These are phyloP conservation scores for Tenthredo mesomela DNA, from an alignment of 2,888 invertebrate genomes.

Conservation along the genomic window DNA sequence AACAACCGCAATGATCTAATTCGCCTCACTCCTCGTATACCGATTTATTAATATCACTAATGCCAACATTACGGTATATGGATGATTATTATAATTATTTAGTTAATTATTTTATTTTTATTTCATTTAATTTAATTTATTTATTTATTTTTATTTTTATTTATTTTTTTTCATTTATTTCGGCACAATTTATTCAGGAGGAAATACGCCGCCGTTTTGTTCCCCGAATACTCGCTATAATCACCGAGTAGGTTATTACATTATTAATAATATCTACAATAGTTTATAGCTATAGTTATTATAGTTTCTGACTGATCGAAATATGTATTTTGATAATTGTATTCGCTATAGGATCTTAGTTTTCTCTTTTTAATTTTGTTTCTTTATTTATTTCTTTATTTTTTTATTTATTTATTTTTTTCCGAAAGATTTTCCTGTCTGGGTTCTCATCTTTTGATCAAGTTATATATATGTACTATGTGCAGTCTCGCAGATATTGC, in stretches of 20 bases:
- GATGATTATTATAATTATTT: constrained; percentile 6
- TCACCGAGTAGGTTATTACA: constrained; percentile 10
- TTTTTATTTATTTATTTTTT: background rate
- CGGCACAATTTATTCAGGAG: constrained; percentile 34
- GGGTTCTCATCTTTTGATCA: background rate
- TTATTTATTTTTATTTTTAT: background rate
- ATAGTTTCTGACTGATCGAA: constrained; percentile 39
- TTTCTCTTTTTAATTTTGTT: background rate
- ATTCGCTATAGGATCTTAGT: background rate
- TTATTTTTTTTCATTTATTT: background rate
- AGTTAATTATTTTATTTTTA: background rate
- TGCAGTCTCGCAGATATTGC: background rate
- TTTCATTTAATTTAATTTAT: background rate
- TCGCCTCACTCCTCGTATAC: constrained; percentile 36
- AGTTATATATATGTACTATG: background rate
- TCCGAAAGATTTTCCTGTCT: background rate
- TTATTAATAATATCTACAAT: constrained; percentile 25
- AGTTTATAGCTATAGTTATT: background rate
- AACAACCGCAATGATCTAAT: constrained; percentile 9
- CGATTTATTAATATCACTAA: constrained; percentile 33
- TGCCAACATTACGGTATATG: constrained; percentile 24
- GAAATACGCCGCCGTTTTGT: constrained; percentile 41
- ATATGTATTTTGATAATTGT: constrained; percentile 14
- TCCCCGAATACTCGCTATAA: constrained; percentile 34
- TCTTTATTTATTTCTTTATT: too few relatives aligned